phyloP scores from a whole-genome alignment of 2,113 vertebrate genomes.

The Argyrosomus japonicus region DNA sequence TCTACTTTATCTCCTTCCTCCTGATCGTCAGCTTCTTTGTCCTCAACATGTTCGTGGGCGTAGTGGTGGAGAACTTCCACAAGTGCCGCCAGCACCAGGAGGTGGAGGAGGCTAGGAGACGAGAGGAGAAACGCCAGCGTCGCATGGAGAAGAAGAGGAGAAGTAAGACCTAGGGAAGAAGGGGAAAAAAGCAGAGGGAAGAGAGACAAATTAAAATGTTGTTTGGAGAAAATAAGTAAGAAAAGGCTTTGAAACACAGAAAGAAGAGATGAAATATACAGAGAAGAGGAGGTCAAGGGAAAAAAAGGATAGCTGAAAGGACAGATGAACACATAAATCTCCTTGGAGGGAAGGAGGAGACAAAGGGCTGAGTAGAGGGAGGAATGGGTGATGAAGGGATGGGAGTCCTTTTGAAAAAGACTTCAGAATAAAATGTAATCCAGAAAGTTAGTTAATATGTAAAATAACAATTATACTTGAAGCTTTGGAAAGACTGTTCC shows the following conservation, averaged over 20 bases:
- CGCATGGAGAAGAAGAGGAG: constrained; percentile 96
- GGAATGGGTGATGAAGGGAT: neutral
- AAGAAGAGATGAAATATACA: constrained; percentile 85
- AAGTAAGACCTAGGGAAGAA: constrained; percentile 86
- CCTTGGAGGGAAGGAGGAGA: neutral
- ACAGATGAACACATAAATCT: neutral
- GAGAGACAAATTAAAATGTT: constrained; percentile 87
- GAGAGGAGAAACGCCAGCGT: constrained; percentile 93
- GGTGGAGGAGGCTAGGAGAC: constrained; percentile 92
- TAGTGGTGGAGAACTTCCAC: constrained; percentile 99
- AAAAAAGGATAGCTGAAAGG: constrained; percentile 2
- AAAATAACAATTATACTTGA: neutral
- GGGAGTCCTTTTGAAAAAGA: neutral
- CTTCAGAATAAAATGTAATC: neutral
- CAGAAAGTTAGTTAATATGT: neutral
- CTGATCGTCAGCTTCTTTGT: constrained; percentile 99
- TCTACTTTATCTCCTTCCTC: constrained; percentile 99
- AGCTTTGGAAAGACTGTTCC: neutral
- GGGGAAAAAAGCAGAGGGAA: constrained; percentile 75
- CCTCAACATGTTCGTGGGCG: constrained; percentile 99
- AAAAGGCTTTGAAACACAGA: constrained; percentile 71
- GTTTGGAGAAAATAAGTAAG: constrained; percentile 72
- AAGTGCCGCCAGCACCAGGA: constrained; percentile 99
- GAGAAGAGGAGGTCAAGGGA: neutral
- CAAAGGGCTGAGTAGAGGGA: constrained; percentile 49